Base-by-base conservation (phyloP, 2,113 vertebrate species). In the Caretta caretta region DNA sequence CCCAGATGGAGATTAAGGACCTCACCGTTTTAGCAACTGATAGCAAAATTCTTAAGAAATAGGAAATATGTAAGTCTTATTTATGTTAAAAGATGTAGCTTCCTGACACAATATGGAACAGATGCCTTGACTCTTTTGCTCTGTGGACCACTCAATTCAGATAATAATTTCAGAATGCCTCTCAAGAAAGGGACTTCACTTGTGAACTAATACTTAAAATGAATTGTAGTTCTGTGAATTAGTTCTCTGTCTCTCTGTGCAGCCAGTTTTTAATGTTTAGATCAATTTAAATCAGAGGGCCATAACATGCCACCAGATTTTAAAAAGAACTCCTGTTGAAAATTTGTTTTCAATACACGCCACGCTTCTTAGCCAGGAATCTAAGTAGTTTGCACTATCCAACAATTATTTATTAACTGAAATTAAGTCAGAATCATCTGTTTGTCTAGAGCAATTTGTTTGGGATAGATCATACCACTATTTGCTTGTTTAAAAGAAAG, bases 101-200 rank as follows among this genome's bases (percentile, higher is more conserved):
- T 96, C 69, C 49, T 93, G 50, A 78, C 1, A 50, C 5, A n/a
- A n/a, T 31, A 86, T 78, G 42, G 82, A 38, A 79, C 38, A 1
- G 38, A 82, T 0, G 0, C 3, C 3, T 82, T 82, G 1, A 4
- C 1, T 76, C 65, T 38, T 0, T 31, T 83, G 14, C 72, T 89
- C 88, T 79, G 20, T 79, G 3, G 2, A 8, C 3, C 3, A 42
- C 87, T 69, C 38, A 80, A 84, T 54, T 11, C 3, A 31, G 31
- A 53, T 62, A 20, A 1, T 76, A 19, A 80, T 89, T 80, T 24
- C 8, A 82, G 3, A 2, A 46, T 54, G 53, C 20, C 20, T 75
- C 84, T 49, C 31, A 49, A 79, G 81, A 84, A 2, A 84, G 42
- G 87, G 92, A 85, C 0, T 0, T 76, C 4, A 56, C 1, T n/a